Conservation (phyloP, 2,888 invertebrate species). For the Trissolcus brochymenae region DNA sequence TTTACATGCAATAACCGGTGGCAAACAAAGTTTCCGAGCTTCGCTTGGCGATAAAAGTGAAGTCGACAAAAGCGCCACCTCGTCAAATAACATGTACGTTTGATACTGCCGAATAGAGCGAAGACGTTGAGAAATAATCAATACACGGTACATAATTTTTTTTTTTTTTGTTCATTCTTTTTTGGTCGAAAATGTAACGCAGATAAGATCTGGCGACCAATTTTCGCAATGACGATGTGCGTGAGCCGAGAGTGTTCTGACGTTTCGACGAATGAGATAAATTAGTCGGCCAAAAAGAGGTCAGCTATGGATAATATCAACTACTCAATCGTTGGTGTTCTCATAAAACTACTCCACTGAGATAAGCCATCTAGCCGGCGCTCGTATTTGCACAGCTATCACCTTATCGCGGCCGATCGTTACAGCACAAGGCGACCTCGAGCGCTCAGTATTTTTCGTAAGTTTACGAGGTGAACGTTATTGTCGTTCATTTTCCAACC, state of each 20-base stretch:
- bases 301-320: conserved; percentile 50
- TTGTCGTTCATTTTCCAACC: conserved; percentile 57
- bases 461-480: conserved; percentile 58
- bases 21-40: background rate
- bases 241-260: conserved; percentile 37
- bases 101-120: background rate
- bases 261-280: conserved; percentile 47
- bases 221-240: conserved; percentile 26
- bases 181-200: conserved; percentile 6
- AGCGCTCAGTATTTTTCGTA: conserved; percentile 56
- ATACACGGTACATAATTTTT: conserved; percentile 18
- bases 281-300: conserved; percentile 47
- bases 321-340: conserved; percentile 55
- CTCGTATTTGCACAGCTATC: conserved; percentile 60
- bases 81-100: background rate
- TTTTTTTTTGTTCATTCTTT: conserved; percentile 7
- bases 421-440: conserved; percentile 55
- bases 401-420: conserved; percentile 57
- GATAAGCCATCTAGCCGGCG: conserved; percentile 60
- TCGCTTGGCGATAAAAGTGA: too few relatives aligned
- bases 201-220: conserved; percentile 33
- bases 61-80: too few relatives aligned
- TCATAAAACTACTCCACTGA: conserved; percentile 58
- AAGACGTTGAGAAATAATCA: conserved; percentile 15
- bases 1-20: background rate